Conservation (phyloP, 2,888 invertebrate species). For the Cerceris rybyensis region DNA sequence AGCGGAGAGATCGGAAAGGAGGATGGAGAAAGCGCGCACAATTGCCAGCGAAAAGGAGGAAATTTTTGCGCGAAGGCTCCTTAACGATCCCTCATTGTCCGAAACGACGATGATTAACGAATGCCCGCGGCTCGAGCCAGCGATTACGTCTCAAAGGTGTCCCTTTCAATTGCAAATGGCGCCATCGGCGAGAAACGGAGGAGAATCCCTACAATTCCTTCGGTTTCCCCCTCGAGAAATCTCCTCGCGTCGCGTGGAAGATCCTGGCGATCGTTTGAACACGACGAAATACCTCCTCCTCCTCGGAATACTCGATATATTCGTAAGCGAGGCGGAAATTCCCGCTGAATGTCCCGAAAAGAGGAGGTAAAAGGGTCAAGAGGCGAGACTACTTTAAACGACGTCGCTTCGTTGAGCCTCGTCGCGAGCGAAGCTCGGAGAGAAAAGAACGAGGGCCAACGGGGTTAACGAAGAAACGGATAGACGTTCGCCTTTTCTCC, state of each 20-base stretch:
- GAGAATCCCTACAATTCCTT: no score
- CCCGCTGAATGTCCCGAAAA: constrained; percentile 2
- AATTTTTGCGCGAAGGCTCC: not conserved
- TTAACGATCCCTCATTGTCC: not conserved
- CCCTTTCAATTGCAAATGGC: constrained; percentile 1
- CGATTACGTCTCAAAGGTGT: not conserved
- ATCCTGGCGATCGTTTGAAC: no score
- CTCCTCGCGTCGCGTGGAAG: not conserved
- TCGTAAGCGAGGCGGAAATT: not conserved
- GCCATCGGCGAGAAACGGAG: no score
- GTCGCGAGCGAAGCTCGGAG: not conserved
- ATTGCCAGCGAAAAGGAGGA: constrained; percentile 1
- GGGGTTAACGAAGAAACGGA: constrained; percentile 39
- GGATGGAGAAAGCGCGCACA: constrained; percentile 28
- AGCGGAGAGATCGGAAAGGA: not conserved
- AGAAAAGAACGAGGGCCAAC: constrained; percentile 6
- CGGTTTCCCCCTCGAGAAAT: not conserved
- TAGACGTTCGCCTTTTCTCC: constrained; percentile 39
- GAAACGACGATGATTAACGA: constrained; percentile 2
- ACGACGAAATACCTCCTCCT: no score
- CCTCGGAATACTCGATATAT: no score
- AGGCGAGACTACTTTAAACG: constrained; percentile 15
- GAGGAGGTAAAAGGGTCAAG: not conserved
- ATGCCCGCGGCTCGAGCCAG: not conserved
- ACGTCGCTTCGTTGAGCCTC: constrained; percentile 24